Evolutionary conservation across 1,140 invertebrate genomes (phyloP), one percentile per base, ranked within the genome.

Genomic region (Cyclargus thomasi): DNA sequence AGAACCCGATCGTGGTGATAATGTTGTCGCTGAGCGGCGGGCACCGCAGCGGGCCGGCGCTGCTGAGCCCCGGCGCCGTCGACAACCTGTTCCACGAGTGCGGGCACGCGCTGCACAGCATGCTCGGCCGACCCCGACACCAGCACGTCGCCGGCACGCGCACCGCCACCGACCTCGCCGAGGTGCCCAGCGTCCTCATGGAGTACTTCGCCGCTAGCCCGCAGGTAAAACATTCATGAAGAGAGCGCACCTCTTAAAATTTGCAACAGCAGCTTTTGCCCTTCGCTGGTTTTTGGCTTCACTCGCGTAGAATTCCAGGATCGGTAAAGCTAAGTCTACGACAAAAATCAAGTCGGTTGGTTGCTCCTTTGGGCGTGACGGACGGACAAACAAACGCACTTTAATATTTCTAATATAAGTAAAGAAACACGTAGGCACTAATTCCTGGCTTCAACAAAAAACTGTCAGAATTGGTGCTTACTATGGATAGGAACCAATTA

Each of bases 71-170:
- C 0, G 92, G 94, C 16, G 95, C 96, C 70, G 95, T 99, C 11
- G 98, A 99, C 85, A 99, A 99, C 91, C 90, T 99, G 29, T 99
- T 99, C 90, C 99, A 99, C 83, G 99, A 99, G 92, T 97, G 99
- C 95, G 99, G 99, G 0, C 99, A 99, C 92, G 99, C 99, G 6
- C 95, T 99, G 92, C 99, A 99, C 90, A 99, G 98, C 5, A 99
- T 99, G 97, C 86, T 99, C 64, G 99, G 96, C 7, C 93, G 97
- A 73, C 99, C 98, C 0, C 93, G 94, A 68, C 98, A 99, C 91
- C 99, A 99, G 90, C 98, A 99, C 90, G 97, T 99, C 17, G 97
- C 97, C 22, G 98, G 98, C 69, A 99, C 99, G 0, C 92, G 99
- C 70, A 99, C 98, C 86, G 95, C 96, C 47, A 99, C 98, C 6